Conservation (phyloP, 2,797 vertebrate genomes). For the Parambassis ranga region DNA sequence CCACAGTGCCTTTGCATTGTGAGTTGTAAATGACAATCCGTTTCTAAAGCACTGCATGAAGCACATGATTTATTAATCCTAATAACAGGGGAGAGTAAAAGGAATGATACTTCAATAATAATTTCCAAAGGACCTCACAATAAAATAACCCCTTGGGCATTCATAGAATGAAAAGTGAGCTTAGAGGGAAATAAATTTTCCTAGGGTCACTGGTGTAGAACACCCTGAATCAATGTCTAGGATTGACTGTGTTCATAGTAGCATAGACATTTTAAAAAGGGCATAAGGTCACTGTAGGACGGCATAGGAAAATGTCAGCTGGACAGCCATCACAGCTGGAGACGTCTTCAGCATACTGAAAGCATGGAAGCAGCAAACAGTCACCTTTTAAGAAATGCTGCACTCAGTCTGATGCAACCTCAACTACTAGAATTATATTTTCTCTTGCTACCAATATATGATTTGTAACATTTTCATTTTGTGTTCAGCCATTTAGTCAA, state of each 20-base stretch:
- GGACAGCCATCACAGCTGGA: slow-evolving; percentile 66
- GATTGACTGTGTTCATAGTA: slow-evolving; percentile 20
- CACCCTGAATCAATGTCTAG: neutral
- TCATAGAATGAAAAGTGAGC: slow-evolving; percentile 1
- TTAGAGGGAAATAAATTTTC: neutral
- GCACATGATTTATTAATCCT: neutral
- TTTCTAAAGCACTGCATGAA: neutral
- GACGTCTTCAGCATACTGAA: slow-evolving; percentile 31
- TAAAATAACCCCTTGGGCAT: neutral
- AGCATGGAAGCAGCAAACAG: slow-evolving; percentile 3
- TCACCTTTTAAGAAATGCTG: slow-evolving; percentile 2
- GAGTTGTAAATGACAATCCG: neutral
- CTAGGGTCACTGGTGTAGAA: slow-evolving; percentile 12
- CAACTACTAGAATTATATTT: slow-evolving; percentile 3
- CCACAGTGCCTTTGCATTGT: neutral
- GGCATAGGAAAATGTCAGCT: slow-evolving; percentile 30
- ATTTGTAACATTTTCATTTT: slow-evolving; percentile 17
- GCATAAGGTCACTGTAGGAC: slow-evolving; percentile 24
- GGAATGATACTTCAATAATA: too few species aligned
- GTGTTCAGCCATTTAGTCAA: neutral
- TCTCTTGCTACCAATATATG: neutral
- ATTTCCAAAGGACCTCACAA: neutral
- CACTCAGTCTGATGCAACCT: slow-evolving; percentile 4
- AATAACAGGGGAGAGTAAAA: too few species aligned
- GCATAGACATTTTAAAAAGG: neutral